These are phyloP conservation scores for Calidris pygmaea DNA, from an alignment of 2,113 vertebrate species.

Conservation along the genomic window DNA sequence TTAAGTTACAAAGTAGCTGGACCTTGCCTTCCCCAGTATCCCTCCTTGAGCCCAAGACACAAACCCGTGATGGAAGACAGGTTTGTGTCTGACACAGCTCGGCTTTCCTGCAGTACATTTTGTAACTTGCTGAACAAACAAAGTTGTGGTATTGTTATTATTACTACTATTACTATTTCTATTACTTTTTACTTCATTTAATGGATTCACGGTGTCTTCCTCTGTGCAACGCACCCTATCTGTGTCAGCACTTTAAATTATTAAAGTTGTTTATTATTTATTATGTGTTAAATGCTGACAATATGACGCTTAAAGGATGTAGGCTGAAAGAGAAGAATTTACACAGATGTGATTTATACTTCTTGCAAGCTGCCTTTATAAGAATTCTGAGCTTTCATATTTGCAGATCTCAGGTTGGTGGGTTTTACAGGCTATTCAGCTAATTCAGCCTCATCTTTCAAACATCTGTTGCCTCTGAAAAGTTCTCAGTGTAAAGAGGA, in stretches of 20 bases:
- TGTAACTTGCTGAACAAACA: background rate
- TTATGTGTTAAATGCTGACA: constrained; percentile 36
- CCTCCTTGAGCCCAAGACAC: background rate
- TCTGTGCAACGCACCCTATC: background rate
- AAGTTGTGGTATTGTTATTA: background rate
- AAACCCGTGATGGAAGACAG: background rate
- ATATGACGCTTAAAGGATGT: background rate
- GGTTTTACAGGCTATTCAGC: constrained; percentile 33
- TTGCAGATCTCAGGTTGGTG: constrained; percentile 44
- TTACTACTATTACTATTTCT: background rate
- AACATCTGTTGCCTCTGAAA: constrained; percentile 56
- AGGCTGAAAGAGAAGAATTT: constrained; percentile 17
- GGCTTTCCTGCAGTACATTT: background rate
- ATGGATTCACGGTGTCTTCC: background rate
- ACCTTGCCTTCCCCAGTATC: background rate
- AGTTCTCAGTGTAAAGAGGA: constrained; percentile 42
- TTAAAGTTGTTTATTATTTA: constrained; percentile 35
- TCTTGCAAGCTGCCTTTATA: constrained; percentile 15
- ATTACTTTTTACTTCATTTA: background rate
- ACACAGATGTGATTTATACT: constrained; percentile 31
- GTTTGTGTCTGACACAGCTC: background rate
- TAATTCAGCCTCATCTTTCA: constrained; percentile 48
- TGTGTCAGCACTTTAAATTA: constrained; percentile 12
- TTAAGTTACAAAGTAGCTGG: background rate
- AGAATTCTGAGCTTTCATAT: constrained; percentile 37